A percentile compares a stretch with the other conserved stretches of the same genome.
Conservation (phyloP, 30 jellyfish, hydroid and myxozoan genomes). For the Clytia hemisphaerica region DNA sequence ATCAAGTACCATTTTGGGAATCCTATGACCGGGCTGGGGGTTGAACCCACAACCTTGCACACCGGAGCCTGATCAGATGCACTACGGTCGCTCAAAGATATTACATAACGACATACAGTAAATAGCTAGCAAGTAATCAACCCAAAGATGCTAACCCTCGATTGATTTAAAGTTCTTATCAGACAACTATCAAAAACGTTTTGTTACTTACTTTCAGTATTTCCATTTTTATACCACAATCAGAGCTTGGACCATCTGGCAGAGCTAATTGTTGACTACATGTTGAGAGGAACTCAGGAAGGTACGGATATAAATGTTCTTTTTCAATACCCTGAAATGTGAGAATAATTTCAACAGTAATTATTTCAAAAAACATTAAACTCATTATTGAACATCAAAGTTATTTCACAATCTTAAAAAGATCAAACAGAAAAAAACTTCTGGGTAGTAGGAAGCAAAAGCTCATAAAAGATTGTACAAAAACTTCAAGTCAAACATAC, state of each 20-base stretch:
- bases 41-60: no score
- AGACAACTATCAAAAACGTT: no score
- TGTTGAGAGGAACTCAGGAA: slow-evolving; percentile 56
- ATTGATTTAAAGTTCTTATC: no score
- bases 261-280: slow-evolving; percentile 52
- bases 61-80: no score
- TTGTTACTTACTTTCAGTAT: slow-evolving; percentile 46
- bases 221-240: slow-evolving; percentile 91
- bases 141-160: no score
- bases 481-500: no score
- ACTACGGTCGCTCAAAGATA: no score
- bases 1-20: no score
- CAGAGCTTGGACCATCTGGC: slow-evolving; percentile 81
- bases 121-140: no score
- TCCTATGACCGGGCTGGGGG: no score
- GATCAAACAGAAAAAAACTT: neutral
- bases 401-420: neutral
- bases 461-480: no score
- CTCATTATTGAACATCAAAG: neutral
- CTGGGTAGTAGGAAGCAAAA: neutral
- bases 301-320: slow-evolving; percentile 63
- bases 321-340: slow-evolving; percentile 57
- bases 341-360: neutral
- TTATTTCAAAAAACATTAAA: neutral
- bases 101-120: no score